Conservation (phyloP, 2,888 invertebrate species). For the Dermolepida albohirtum region DNA sequence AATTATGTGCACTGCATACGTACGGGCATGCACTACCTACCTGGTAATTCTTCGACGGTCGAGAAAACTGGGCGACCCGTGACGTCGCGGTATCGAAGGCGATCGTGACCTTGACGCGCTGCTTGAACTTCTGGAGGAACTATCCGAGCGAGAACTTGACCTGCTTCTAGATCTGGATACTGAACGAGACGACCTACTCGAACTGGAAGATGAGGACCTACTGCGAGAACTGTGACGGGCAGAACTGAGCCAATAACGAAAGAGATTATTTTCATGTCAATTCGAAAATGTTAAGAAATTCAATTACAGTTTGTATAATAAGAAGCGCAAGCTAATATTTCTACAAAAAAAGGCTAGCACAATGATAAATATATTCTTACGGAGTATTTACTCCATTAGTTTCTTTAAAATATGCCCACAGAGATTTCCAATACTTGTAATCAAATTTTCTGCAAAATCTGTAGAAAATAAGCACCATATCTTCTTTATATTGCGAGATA, state of each 20-base stretch:
- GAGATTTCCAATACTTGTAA: too few species aligned
- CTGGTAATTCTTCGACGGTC: conserved; percentile 95
- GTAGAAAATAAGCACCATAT: too few species aligned
- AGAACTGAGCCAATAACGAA: too few species aligned
- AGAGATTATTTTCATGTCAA: too few species aligned
- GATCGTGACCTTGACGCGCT: conserved; percentile 73
- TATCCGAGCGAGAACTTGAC: conserved; percentile 67
- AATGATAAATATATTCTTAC: too few species aligned
- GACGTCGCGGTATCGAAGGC: conserved; percentile 91
- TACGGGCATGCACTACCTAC: conserved; percentile 67
- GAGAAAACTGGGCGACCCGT: conserved; percentile 94
- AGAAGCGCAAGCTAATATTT: background rate
- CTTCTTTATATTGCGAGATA: too few species aligned
- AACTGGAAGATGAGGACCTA: conserved; percentile 56
- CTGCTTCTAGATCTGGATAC: conserved; percentile 62
- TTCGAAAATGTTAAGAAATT: too few species aligned
- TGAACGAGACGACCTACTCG: conserved; percentile 60
- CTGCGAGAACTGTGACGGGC: conserved; percentile 49
- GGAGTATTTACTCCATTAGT: too few species aligned
- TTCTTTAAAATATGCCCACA: too few species aligned
- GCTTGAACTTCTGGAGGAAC: conserved; percentile 70
- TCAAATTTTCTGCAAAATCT: too few species aligned
- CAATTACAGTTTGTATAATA: background rate
- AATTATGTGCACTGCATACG: conserved; percentile 16
- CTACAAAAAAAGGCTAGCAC: too few species aligned